phyloP scores from a whole-genome alignment of 2,113 vertebrate species.

The Gobiocypris rarus region DNA sequence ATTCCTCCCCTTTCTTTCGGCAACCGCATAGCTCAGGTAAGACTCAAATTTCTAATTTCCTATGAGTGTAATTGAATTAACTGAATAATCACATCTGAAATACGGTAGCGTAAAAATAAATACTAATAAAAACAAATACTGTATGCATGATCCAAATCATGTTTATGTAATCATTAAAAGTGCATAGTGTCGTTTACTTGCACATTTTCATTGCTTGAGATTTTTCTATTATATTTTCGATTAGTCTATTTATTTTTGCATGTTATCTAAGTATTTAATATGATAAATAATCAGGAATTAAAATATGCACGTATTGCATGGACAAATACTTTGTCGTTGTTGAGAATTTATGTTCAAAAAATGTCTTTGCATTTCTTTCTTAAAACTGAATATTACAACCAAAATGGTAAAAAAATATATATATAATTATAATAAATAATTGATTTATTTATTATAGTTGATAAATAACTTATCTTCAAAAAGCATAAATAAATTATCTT shows the following conservation, averaged over 20 bases:
- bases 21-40: neutral
- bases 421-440: too few species aligned
- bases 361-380: too few species aligned
- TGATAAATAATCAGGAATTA: neutral
- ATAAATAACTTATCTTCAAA: too few species aligned
- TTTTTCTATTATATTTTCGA: neutral
- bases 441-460: too few species aligned
- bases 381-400: too few species aligned
- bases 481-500: too few species aligned
- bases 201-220: neutral
- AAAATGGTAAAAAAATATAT: neutral
- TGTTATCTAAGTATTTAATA: neutral
- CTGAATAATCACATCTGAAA: neutral
- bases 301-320: neutral
- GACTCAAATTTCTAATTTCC: neutral
- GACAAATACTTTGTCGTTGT: neutral
- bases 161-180: neutral
- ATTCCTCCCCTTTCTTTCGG: neutral
- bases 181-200: neutral
- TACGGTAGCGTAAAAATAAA: neutral
- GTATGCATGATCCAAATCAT: neutral
- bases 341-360: neutral
- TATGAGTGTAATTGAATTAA: neutral
- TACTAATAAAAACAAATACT: too few species aligned
- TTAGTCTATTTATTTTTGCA: neutral